These are phyloP conservation scores for Shinisaurus crocodilurus DNA, from an alignment of 2,113 vertebrate species.

Conservation along the genomic window DNA sequence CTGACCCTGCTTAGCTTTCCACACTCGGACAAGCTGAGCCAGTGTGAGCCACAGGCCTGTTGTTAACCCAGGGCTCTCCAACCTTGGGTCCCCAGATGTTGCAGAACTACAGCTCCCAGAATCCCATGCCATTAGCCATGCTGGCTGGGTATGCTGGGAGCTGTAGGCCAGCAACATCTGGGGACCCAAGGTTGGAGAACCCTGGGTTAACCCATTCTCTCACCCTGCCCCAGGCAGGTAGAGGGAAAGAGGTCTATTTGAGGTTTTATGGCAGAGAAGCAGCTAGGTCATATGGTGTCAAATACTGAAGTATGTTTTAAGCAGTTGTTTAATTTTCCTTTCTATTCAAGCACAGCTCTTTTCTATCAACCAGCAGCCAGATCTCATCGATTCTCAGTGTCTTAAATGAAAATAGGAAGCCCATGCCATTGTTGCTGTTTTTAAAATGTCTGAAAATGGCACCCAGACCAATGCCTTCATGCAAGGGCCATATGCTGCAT, in stretches of 20 bases:
- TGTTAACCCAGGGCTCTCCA: too few species aligned
- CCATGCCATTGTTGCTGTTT: neutral
- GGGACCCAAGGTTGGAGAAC: too few species aligned
- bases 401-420: neutral
- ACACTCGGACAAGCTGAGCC: too few species aligned
- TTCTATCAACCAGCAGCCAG: neutral
- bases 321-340: neutral
- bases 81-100: too few species aligned
- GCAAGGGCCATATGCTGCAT: neutral
- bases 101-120: too few species aligned
- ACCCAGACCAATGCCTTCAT: neutral
- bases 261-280: neutral
- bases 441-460: neutral
- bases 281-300: too few species aligned
- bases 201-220: neutral
- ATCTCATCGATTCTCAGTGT: neutral
- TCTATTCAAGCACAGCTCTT: neutral
- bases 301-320: too few species aligned
- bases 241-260: neutral
- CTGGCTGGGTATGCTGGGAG: too few species aligned
- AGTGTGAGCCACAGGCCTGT: too few species aligned
- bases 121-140: too few species aligned
- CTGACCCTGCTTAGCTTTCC: too few species aligned
- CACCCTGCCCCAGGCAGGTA: neutral
- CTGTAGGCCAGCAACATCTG: too few species aligned